Evolutionary conservation across 1,140 invertebrate species (phyloP).

Genomic region (Coenobita brevimanus): DNA sequence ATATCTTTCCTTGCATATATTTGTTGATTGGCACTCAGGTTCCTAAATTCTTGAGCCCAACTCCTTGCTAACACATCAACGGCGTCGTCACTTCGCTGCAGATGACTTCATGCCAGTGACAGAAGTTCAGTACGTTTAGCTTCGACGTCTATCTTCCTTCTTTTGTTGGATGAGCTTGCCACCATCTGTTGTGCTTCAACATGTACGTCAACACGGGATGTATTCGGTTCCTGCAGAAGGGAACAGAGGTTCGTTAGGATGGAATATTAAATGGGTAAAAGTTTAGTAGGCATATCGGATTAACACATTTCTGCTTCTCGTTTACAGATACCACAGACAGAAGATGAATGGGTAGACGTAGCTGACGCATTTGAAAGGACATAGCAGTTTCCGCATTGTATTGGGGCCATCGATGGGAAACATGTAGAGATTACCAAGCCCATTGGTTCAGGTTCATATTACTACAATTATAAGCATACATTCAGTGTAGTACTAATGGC

Average conservation of each 20-base stretch:
- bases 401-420: no score
- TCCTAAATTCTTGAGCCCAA: no score
- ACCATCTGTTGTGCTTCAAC: background rate
- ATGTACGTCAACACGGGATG: background rate
- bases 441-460: background rate
- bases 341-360: background rate
- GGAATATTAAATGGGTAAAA: background rate
- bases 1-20: background rate
- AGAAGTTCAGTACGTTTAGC: conserved; percentile 1
- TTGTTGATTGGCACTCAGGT: background rate
- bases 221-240: conserved; percentile 1
- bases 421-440: conserved; percentile 2
- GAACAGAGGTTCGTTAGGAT: background rate
- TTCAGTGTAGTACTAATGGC: no score
- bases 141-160: background rate
- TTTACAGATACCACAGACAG: background rate
- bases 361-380: background rate
- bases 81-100: background rate
- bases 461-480: no score
- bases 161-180: background rate
- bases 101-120: background rate
- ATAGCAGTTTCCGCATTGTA: background rate
- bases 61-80: conserved; percentile 1
- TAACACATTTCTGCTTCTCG: conserved; percentile 1
- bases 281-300: no score